These are phyloP conservation scores for Heterodera carotae DNA, from an alignment of 1,140 invertebrate genomes.

Conservation along the genomic window DNA sequence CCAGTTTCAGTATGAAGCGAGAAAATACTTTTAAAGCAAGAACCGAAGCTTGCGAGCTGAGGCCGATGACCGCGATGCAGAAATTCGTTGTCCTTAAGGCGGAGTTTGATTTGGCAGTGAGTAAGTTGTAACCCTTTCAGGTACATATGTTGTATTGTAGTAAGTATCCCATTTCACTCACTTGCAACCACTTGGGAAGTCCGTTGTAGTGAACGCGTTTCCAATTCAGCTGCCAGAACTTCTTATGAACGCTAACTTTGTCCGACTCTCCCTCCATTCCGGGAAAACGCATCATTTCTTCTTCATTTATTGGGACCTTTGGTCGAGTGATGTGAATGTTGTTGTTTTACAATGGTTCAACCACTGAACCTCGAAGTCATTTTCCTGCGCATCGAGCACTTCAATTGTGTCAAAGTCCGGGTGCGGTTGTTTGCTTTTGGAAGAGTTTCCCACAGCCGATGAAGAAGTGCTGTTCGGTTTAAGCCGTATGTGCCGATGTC, in stretches of 20 bases:
- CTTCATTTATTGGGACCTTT: constrained; percentile 48
- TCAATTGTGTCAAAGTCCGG: constrained; percentile 29
- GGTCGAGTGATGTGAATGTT: neutral
- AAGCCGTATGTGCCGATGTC: constrained; percentile 1
- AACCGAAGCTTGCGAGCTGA: constrained; percentile 88
- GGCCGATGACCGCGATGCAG: constrained; percentile 90
- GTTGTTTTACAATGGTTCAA: neutral
- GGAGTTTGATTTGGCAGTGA: constrained; percentile 72
- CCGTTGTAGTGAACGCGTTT: constrained; percentile 25
- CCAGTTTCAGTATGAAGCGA: constrained; percentile 80
- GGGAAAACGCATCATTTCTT: constrained; percentile 42
- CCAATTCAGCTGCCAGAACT: constrained; percentile 33
- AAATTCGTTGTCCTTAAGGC: constrained; percentile 98
- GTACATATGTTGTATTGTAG: too few relatives aligned
- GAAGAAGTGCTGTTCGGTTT: constrained; percentile 2
- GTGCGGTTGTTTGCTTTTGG: too few relatives aligned
- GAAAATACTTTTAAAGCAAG: constrained; percentile 96
- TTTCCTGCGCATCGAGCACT: constrained; percentile 17
- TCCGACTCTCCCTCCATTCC: constrained; percentile 18
- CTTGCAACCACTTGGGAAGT: constrained; percentile 24
- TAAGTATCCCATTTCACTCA: too few relatives aligned
- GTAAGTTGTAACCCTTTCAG: too few relatives aligned
- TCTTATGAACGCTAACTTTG: constrained; percentile 14
- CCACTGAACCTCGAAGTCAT: constrained; percentile 12
- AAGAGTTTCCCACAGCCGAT: neutral